Percentiles rank a stretch among this genome's conserved stretches.
Conservation (phyloP, 1,140 invertebrate species). For the Lasioglossum baleicum region DNA sequence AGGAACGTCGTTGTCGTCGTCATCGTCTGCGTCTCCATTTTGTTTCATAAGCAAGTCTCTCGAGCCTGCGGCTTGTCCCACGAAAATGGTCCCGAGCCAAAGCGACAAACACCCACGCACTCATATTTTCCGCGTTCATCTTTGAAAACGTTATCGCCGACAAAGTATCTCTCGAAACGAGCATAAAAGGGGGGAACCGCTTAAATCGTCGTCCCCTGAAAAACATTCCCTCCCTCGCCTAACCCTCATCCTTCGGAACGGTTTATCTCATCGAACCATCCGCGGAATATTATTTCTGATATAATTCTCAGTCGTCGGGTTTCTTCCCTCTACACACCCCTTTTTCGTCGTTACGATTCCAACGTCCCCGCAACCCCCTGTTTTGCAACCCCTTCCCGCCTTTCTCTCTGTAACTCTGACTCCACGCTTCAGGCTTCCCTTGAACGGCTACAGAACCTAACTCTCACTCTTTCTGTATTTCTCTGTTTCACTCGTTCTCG, state of each 20-base stretch:
- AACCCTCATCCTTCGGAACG: slow-evolving; percentile 8
- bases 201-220: slow-evolving; percentile 27
- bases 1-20: background rate
- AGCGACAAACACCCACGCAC: background rate
- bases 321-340: slow-evolving; percentile 18
- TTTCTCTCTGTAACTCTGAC: no score
- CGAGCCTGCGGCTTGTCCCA: background rate
- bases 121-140: slow-evolving; percentile 8
- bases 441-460: slow-evolving; percentile 24
- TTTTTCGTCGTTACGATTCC: slow-evolving; percentile 47
- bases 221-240: background rate
- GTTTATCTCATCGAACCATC: slow-evolving; percentile 48
- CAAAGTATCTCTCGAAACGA: slow-evolving; percentile 22
- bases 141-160: slow-evolving; percentile 14
- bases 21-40: background rate
- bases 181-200: background rate
- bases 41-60: background rate
- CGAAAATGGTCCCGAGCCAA: background rate
- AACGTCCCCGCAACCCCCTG: slow-evolving; percentile 7
- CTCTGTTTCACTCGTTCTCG: background rate
- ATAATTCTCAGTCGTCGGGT: slow-evolving; percentile 25
- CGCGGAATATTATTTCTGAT: slow-evolving; percentile 53
- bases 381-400: background rate
- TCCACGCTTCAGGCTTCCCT: slow-evolving; percentile 35
- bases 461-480: background rate